Evolutionary conservation across 92 coral and sea anemone genomes (phyloP).

Genomic region (Siderastrea radians): DNA sequence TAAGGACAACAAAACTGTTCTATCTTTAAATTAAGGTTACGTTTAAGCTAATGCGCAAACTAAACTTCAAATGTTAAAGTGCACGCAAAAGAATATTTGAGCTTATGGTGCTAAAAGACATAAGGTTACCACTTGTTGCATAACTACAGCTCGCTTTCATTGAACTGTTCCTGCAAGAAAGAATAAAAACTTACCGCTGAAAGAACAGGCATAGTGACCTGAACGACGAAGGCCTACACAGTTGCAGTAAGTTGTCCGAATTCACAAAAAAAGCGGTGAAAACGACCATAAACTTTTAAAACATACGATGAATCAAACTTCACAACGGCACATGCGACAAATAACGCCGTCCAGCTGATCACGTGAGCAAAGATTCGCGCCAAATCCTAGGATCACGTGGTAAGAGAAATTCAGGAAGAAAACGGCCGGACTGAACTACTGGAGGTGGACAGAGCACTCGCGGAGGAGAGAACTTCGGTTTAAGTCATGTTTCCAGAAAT

Average conservation of each 20-base stretch:
- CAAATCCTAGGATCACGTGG: conserved; percentile 2
- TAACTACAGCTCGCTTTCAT: not conserved
- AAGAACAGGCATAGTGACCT: conserved; percentile 6
- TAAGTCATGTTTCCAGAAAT: no score
- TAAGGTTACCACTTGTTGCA: no score
- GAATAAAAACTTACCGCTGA: conserved; percentile 8
- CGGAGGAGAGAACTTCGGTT: not conserved
- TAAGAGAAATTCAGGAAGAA: not conserved
- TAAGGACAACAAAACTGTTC: not conserved
- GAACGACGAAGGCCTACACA: not conserved
- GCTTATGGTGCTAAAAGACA: not conserved
- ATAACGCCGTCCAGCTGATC: not conserved
- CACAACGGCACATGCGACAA: not conserved
- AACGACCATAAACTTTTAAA: not conserved
- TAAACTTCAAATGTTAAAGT: no score
- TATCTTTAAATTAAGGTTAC: not conserved
- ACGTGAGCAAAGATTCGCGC: conserved; percentile 31
- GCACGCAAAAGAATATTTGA: not conserved
- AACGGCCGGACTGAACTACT: not conserved
- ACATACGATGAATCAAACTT: not conserved
- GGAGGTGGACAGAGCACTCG: not conserved
- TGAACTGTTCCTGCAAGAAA: not conserved
- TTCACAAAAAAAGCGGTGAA: not conserved
- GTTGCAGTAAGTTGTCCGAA: not conserved
- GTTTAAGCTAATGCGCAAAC: not conserved